A percentile compares a stretch with the other conserved stretches of the same genome.
Evolutionary conservation across 64 coral and sea anemone species (phyloP).

Genomic region (Platygyra sinensis): DNA sequence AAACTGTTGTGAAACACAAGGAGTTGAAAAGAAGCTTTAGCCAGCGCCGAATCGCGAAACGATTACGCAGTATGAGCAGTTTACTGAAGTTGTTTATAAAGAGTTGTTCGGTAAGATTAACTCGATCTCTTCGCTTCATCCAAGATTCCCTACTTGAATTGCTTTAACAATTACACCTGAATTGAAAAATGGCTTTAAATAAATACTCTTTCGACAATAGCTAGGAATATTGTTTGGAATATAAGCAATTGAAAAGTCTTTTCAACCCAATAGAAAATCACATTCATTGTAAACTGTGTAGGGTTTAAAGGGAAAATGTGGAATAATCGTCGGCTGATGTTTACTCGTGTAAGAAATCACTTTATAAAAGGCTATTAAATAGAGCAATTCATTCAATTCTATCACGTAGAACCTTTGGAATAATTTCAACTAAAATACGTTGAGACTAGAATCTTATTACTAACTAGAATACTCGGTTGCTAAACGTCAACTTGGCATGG

Average conservation of each 20-base stretch:
- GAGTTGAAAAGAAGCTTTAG: background rate
- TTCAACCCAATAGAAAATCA: background rate
- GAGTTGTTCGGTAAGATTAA: background rate
- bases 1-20: background rate
- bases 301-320: background rate
- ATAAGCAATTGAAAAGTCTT: background rate
- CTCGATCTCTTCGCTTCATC: background rate
- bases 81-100: no score
- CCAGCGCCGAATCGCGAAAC: background rate
- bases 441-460: no score
- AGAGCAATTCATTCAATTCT: background rate
- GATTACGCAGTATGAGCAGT: background rate
- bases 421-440: no score
- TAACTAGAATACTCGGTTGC: background rate
- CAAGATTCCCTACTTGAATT: background rate
- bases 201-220: background rate
- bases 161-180: background rate
- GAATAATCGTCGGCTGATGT: background rate
- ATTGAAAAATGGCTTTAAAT: conserved; percentile 1
- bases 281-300: no score
- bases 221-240: background rate
- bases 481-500: background rate
- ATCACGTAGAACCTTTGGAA: no score
- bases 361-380: background rate
- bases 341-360: background rate